Base-by-base conservation (phyloP, 2,888 invertebrate genomes). In the Dioctria linearis region DNA sequence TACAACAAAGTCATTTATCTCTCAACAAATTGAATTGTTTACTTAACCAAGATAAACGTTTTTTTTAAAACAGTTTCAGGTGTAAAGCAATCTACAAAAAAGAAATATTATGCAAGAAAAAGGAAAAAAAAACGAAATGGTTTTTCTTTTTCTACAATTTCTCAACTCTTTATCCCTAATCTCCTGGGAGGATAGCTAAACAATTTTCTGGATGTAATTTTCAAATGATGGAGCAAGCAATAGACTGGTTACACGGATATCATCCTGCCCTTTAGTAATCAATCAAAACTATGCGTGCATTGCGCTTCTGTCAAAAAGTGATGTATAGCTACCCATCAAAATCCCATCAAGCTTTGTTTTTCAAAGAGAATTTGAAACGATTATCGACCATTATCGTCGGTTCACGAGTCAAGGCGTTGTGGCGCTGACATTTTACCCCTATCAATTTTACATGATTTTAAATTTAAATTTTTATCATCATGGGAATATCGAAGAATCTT, bases 381-480 rank as follows among this genome's bases (percentile, higher is more conserved):
- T 71, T 71, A 71, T 71, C 71, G 71, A 71, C 71, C 71, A 71
- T 71, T 71, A 71, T 71, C 71, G 54, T n/a, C 39, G 54, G 71
- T 71, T 71, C 71, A 71, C 54, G 51, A 71, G 54, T 71, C 54
- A 54, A 71, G 71, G 71, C 71, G 71, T 11, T 71, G 25, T 71
- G 71, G 71, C 39, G 54, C 71, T 71, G 71, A 71, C 71, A 71
- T 71, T 51, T 71, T 71, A 71, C 71, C 71, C 71, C 71, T 71
- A 71, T 71, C 71, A 71, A 71, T 71, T 71, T 71, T 54, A 71
- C 71, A 71, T 54, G 71, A 71, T 71, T 71, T 71, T 71, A 71
- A 71, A 71, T 71, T 71, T 71, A 71, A 71, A 71, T 71, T 51
- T 25, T 71, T 71, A 71, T 71, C 71, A 71, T 54, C 71, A 71